Conservation (phyloP, 1,140 invertebrate genomes). For the Diorhabda carinulata region DNA sequence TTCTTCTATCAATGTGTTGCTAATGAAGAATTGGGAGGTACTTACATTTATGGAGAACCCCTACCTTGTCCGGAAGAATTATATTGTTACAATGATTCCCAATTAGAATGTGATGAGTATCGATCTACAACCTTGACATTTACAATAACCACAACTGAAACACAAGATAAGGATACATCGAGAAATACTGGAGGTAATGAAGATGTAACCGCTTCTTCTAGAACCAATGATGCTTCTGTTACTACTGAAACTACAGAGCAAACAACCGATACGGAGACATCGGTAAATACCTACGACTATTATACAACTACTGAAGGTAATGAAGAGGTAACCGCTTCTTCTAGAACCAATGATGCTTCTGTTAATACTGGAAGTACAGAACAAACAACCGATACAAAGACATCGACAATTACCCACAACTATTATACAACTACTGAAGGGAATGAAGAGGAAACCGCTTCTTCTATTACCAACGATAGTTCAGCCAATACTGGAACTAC, state of each 20-base stretch:
- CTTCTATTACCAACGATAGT: neutral
- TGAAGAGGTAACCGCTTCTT: neutral
- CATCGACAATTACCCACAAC: neutral
- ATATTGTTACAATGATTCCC: neutral
- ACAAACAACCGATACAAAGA: too few relatives aligned
- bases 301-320: neutral
- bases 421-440: neutral
- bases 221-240: neutral
- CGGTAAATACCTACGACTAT: neutral
- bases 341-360: neutral
- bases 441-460: neutral
- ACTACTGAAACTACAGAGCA: neutral
- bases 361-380: neutral
- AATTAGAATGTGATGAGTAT: neutral
- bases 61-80: constrained; percentile 8
- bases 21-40: neutral
- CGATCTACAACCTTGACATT: neutral
- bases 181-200: neutral
- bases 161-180: neutral
- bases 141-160: neutral
- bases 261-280: neutral
- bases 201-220: neutral
- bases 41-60: neutral
- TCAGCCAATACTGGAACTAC: neutral
- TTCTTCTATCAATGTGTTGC: constrained; percentile 10